phyloP scores from a whole-genome alignment of 2,888 invertebrate genomes.

The Steromphala cineraria region DNA sequence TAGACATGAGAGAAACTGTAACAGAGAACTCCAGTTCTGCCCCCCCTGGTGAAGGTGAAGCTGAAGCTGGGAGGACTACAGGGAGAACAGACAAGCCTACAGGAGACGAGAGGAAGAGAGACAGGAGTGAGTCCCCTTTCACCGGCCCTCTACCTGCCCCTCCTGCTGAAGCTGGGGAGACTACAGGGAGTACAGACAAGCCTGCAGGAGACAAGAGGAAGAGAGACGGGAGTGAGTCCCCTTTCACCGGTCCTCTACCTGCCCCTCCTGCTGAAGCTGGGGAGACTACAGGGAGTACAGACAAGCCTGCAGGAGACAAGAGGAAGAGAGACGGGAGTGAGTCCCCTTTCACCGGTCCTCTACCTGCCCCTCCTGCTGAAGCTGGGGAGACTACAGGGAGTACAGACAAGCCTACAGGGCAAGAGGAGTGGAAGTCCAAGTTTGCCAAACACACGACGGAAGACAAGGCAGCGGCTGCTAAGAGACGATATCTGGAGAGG shows the following conservation, averaged over 20 bases:
- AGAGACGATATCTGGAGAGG: conserved; percentile 56
- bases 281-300: conserved; percentile 4
- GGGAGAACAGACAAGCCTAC: too few species aligned
- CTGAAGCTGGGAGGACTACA: too few species aligned
- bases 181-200: too few species aligned
- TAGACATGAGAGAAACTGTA: background rate
- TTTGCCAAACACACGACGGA: conserved; percentile 55
- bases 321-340: background rate
- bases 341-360: conserved; percentile 17
- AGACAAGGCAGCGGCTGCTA: conserved; percentile 50
- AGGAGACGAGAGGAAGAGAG: too few species aligned
- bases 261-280: background rate
- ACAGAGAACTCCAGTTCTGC: background rate
- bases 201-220: too few species aligned
- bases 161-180: too few species aligned
- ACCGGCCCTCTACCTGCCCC: too few species aligned
- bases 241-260: too few species aligned
- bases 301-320: background rate
- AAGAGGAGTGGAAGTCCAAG: conserved; percentile 33
- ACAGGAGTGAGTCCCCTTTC: too few species aligned
- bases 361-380: background rate
- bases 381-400: background rate
- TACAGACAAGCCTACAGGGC: background rate
- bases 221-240: too few species aligned
- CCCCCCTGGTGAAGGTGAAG: background rate